phyloP scores from a whole-genome alignment of 23 tunicate genomes.

The Botrylloides violaceus region DNA sequence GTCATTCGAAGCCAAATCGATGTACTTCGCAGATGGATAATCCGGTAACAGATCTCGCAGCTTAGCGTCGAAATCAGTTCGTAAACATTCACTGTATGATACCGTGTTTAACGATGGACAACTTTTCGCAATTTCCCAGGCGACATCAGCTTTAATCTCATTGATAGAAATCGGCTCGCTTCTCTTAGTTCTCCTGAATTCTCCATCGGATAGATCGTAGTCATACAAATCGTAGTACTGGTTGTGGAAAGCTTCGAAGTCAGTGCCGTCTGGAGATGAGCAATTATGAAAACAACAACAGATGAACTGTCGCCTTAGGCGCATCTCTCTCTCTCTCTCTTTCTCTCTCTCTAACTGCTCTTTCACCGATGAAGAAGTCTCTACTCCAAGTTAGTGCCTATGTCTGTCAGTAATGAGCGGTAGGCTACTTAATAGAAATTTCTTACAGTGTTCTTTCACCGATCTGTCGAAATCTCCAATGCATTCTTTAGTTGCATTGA shows the following conservation, averaged over 20 bases:
- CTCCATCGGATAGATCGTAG: not conserved
- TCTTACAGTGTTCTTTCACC: not conserved
- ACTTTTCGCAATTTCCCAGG: not conserved
- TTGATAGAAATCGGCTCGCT: not conserved
- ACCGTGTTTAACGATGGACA: not conserved
- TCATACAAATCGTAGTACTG: not conserved
- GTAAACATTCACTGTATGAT: not conserved
- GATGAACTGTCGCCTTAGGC: too few relatives aligned
- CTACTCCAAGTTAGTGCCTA: too few relatives aligned
- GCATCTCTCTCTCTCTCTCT: too few relatives aligned
- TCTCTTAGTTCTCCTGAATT: not conserved
- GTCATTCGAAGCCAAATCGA: not conserved
- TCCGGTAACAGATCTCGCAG: not conserved
- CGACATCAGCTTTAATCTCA: not conserved
- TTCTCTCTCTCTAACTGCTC: too few relatives aligned
- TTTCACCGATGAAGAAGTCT: too few relatives aligned
- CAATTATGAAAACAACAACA: too few relatives aligned
- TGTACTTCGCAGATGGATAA: not conserved
- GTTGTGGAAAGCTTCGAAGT: not conserved
- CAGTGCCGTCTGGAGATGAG: not conserved
- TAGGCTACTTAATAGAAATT: too few relatives aligned
- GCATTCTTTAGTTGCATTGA: not conserved
- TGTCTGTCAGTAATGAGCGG: too few relatives aligned
- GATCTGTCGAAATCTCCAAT: conserved; percentile 1
- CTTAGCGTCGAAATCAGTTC: not conserved